Percentiles rank a stretch among this genome's conserved stretches.
Conservation (phyloP, 1,140 invertebrate species). For the Subanguina moxae region DNA sequence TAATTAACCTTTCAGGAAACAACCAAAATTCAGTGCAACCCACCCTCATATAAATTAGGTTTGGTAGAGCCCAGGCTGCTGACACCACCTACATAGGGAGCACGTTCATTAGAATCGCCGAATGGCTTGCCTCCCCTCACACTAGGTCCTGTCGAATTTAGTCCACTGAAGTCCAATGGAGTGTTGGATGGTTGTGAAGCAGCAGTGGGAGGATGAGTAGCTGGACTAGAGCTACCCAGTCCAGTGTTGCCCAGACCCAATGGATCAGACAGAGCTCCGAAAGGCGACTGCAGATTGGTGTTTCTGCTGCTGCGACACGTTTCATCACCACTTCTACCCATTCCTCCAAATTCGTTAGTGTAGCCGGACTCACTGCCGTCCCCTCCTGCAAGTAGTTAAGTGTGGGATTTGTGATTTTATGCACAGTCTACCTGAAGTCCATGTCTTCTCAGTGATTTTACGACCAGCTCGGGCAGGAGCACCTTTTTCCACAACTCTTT, state of each 20-base stretch:
- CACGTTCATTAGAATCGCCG: too few relatives aligned
- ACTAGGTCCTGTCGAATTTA: too few relatives aligned
- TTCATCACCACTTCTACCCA: slow-evolving; percentile 12
- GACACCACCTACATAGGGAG: not conserved
- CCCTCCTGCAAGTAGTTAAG: not conserved
- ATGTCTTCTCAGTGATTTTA: slow-evolving; percentile 52
- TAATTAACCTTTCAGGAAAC: not conserved
- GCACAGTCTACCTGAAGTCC: slow-evolving; percentile 33
- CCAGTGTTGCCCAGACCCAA: slow-evolving; percentile 32
- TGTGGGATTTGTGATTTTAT: not conserved
- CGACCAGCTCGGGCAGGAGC: slow-evolving; percentile 47
- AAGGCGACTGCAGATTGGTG: slow-evolving; percentile 23
- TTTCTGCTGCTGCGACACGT: slow-evolving; percentile 16
- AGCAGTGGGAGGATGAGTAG: not conserved
- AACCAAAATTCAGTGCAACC: not conserved
- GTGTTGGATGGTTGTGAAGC: slow-evolving; percentile 1
- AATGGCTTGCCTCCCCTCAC: too few relatives aligned
- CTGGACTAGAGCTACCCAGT: not conserved
- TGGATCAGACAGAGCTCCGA: slow-evolving; percentile 36
- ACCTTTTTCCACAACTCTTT: slow-evolving; percentile 52
- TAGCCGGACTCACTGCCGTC: slow-evolving; percentile 13
- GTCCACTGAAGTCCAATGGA: slow-evolving; percentile 3
- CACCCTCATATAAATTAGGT: slow-evolving; percentile 29
- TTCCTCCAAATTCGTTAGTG: slow-evolving; percentile 12
- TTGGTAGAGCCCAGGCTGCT: slow-evolving; percentile 41